These are phyloP conservation scores for Melanogrammus aeglefinus DNA, from an alignment of 2,797 vertebrate species.

Conservation along the genomic window DNA sequence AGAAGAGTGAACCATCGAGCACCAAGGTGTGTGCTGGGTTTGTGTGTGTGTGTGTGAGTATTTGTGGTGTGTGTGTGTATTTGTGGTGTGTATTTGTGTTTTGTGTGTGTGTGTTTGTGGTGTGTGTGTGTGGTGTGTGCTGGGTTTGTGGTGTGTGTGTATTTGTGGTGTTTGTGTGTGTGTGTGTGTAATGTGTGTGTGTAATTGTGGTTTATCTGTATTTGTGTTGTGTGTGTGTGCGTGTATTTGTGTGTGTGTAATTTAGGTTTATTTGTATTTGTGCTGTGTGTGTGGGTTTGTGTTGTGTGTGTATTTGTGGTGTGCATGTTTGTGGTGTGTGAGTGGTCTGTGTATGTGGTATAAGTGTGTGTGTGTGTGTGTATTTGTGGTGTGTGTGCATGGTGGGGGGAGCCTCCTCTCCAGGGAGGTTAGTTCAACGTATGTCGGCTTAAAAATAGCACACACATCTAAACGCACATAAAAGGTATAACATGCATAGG, in stretches of 20 bases:
- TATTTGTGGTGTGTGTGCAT: not conserved
- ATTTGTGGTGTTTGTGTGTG: too few species aligned
- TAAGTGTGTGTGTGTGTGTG: not conserved
- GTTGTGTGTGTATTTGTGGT: not conserved
- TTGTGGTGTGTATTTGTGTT: not conserved
- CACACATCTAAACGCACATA: slow-evolving; percentile 15
- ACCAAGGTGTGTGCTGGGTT: not conserved
- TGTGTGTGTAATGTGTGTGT: not conserved
- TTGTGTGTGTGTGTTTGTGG: not conserved
- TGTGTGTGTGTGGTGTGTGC: not conserved
- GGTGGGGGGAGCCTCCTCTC: too few species aligned
- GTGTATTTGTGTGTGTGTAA: not conserved
- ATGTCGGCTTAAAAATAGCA: slow-evolving; percentile 13
- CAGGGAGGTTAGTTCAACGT: not conserved
- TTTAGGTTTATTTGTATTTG: too few species aligned
- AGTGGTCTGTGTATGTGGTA: not conserved
- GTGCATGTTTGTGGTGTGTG: not conserved
- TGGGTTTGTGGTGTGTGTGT: too few species aligned
- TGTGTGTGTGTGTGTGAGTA: too few species aligned
- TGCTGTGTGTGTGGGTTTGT: not conserved
- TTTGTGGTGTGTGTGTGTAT: not conserved
- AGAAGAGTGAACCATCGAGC: slow-evolving; percentile 28
- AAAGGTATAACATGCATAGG: not conserved
- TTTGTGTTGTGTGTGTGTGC: not conserved
- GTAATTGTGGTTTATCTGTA: not conserved